Evolutionary conservation across 2,113 vertebrate species (phyloP).

Genomic region (Indicator indicator): DNA sequence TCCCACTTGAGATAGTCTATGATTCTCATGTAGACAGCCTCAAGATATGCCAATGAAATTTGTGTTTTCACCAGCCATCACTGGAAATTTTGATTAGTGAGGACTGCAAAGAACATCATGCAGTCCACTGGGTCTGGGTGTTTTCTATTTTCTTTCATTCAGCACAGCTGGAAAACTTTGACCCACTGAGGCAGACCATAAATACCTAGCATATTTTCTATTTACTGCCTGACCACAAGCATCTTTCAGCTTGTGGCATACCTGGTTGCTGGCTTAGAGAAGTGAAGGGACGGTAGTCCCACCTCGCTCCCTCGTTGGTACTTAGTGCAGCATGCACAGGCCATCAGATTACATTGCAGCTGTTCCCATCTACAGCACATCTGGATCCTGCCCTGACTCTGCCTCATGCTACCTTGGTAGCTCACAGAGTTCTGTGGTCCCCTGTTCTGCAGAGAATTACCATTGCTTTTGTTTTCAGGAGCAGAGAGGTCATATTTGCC

Average conservation of each 20-base stretch:
- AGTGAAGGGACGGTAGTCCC: neutral
- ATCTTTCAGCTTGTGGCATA: neutral
- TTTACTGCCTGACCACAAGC: neutral
- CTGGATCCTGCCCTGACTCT: neutral
- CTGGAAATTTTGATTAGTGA: neutral
- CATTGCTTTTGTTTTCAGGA: neutral
- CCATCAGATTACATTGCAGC: neutral
- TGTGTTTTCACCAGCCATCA: neutral
- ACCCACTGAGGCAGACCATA: neutral
- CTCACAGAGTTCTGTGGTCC: neutral
- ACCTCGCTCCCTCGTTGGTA: accelerated
- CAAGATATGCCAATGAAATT: neutral
- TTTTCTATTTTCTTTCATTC: neutral
- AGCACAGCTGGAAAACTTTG: neutral
- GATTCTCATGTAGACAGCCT: neutral
- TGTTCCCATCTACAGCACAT: neutral
- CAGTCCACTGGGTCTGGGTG: neutral
- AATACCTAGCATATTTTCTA: neutral
- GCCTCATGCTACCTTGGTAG: neutral
- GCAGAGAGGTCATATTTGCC: neutral
- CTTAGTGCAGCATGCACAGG: neutral
- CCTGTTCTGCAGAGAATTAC: neutral
- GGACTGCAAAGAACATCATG: neutral
- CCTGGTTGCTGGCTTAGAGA: neutral
- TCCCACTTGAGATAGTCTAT: neutral